phyloP scores from a whole-genome alignment of 2,888 invertebrate species.

The Stenodera caucasica region DNA sequence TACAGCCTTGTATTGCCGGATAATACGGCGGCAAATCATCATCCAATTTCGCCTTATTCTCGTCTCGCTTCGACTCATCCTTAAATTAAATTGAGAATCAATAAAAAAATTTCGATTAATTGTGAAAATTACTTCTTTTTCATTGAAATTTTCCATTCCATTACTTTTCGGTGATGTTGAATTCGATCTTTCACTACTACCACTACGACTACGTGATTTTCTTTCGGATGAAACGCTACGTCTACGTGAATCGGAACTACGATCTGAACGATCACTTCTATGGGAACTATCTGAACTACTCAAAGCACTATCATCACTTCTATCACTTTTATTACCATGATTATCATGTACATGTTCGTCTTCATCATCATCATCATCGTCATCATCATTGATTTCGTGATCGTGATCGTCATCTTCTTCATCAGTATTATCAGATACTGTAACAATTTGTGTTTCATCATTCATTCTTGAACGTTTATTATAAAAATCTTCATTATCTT shows the following conservation, averaged over 20 bases:
- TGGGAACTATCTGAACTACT: conserved; percentile 34
- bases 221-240: conserved; percentile 22
- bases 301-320: conserved; percentile 33
- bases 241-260: conserved; percentile 27
- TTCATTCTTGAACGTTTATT: conserved; percentile 46
- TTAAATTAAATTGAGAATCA: not conserved
- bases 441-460: conserved; percentile 49
- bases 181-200: conserved; percentile 49
- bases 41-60: conserved; percentile 43
- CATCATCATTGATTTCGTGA: conserved; percentile 31
- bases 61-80: conserved; percentile 12
- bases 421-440: conserved; percentile 52
- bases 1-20: conserved; percentile 66
- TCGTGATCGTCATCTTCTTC: conserved; percentile 44
- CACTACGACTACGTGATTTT: conserved; percentile 29
- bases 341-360: conserved; percentile 30
- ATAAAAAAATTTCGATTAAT: too few species aligned
- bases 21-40: conserved; percentile 74
- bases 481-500: conserved; percentile 46
- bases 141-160: conserved; percentile 43
- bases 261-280: conserved; percentile 33
- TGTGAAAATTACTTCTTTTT: conserved; percentile 11
- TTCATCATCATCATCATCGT: conserved; percentile 41
- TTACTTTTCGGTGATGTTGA: conserved; percentile 37
- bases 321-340: conserved; percentile 33